Evolutionary conservation across 2,797 vertebrate species (phyloP), one percentile per base, ranked within the genome.

Genomic region (Macroramphosus scolopax): DNA sequence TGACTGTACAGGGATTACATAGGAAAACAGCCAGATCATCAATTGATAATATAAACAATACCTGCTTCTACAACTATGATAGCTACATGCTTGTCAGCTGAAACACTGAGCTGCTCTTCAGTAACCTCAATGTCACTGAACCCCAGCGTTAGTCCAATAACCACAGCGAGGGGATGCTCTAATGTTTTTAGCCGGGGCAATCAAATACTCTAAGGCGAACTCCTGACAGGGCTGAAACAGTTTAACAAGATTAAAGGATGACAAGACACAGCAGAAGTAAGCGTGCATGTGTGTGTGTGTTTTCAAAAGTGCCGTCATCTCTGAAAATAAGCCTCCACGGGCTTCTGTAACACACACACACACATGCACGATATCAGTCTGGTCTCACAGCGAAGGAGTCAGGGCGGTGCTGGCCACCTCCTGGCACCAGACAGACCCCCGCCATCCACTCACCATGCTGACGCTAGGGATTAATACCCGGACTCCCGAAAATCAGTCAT

Each of bases 401-500:
- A 71, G 69, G 62, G 45, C 57, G 38, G 88, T 84, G 75, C 86
- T 62, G 76, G 80, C 63, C 68, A 73, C 80, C 37, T 79, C 82
- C 84, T 80, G 83, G 86, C 80, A 84, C 87, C 79, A 88, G 81
- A 89, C 84, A 82, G 82, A 80, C 80, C 81, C 80, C 87, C 77
- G 31, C 77, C 73, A 70, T 75, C 74, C 65, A 60, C 80, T 55
- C 82, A 78, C 75, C 72, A 72, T 84, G 86, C 86, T 89, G 87
- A 89, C 80, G 73, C 75, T 78, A 76, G 69, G 81, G 86, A 88
- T 89, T 89, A 89, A 78, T 75, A 67, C 72, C 74, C 48, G 57
- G 77, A 65, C 74, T 80, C 65, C 57, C 1, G 10, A 65, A 75
- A n/a, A 63, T 46, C 43, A 53, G 44, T 34, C 32, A 65, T 51